Evolutionary conservation across 2,797 vertebrate genomes (phyloP).

Genomic region (Schizopygopsis pylzovi): DNA sequence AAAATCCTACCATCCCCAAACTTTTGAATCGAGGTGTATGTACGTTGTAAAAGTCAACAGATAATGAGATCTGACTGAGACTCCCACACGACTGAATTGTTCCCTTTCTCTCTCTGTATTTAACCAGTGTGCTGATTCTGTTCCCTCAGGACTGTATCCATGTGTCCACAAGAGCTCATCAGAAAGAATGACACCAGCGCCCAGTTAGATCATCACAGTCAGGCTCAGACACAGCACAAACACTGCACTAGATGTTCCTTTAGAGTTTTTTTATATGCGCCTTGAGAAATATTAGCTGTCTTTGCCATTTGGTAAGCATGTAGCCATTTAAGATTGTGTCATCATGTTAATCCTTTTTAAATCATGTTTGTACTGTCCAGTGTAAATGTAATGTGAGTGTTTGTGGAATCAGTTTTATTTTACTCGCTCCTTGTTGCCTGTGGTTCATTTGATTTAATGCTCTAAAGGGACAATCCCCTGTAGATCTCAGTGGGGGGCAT

Average conservation of each 20-base stretch:
- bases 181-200: slow-evolving; percentile 7
- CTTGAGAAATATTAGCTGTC: slow-evolving; percentile 3
- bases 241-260: slow-evolving; percentile 29
- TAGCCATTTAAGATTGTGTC: slow-evolving; percentile 20
- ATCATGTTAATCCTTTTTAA: slow-evolving; percentile 21
- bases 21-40: neutral
- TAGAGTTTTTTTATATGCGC: slow-evolving; percentile 29
- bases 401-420: neutral
- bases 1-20: neutral
- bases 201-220: slow-evolving; percentile 30
- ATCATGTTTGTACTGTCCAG: slow-evolving; percentile 19
- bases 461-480: slow-evolving; percentile 34
- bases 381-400: slow-evolving; percentile 10
- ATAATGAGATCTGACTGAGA: slow-evolving; percentile 16
- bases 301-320: slow-evolving; percentile 20
- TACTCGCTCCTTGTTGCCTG: slow-evolving; percentile 4
- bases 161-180: slow-evolving; percentile 36
- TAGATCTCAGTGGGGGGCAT: slow-evolving; percentile 29
- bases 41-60: neutral
- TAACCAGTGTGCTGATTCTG: slow-evolving; percentile 25
- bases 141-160: slow-evolving; percentile 23
- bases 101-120: slow-evolving; percentile 35
- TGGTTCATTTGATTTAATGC: slow-evolving; percentile 34
- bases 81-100: slow-evolving; percentile 11
- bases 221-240: neutral